These are phyloP conservation scores for Pungitius pungitius DNA, from an alignment of 2,113 vertebrate genomes.

Conservation along the genomic window DNA sequence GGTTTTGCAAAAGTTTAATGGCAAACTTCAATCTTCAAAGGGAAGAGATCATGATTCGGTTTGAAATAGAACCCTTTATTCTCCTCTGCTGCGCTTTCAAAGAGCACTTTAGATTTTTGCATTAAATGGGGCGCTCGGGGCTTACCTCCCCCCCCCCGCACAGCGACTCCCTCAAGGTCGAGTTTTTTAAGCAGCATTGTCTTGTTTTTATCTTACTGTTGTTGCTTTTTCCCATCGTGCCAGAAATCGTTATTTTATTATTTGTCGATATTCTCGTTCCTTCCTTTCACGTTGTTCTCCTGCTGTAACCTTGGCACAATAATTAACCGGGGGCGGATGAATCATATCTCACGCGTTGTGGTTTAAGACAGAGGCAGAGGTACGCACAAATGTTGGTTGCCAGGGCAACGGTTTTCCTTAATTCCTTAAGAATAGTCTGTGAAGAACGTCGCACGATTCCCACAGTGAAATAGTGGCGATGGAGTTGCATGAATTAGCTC, in stretches of 20 bases:
- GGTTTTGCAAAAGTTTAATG: neutral
- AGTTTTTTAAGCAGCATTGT: neutral
- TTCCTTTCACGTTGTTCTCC: neutral
- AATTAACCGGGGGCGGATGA: neutral
- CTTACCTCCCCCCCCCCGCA: neutral
- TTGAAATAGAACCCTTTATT: neutral
- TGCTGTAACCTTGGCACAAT: neutral
- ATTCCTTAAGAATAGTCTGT: neutral
- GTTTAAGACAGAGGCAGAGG: neutral
- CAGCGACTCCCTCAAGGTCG: neutral
- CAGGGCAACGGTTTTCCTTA: too few species aligned
- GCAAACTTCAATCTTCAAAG: neutral
- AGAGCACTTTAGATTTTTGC: neutral
- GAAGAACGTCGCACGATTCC: neutral
- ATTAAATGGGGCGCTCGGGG: neutral
- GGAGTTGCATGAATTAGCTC: too few species aligned
- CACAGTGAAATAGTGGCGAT: neutral
- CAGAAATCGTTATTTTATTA: too few species aligned
- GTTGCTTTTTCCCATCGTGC: neutral
- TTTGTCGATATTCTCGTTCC: neutral
- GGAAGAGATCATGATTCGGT: neutral
- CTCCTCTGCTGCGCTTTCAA: neutral
- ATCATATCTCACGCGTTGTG: neutral
- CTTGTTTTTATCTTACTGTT: neutral
- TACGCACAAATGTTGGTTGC: neutral